Evolutionary conservation across 2,113 vertebrate genomes (phyloP).

Genomic region (Pandion haliaetus): DNA sequence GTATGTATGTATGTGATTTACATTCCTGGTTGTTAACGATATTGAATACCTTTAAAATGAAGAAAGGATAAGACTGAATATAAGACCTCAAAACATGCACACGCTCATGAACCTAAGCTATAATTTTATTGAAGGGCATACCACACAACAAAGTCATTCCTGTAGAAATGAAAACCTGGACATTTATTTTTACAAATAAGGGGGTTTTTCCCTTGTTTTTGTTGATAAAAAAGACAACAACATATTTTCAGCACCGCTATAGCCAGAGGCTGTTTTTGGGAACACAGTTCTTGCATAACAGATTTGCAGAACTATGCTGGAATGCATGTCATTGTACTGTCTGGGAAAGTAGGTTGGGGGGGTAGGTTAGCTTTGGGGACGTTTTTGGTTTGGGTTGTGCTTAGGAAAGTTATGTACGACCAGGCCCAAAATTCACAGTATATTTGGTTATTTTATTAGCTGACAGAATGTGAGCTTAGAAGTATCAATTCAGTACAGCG

Average conservation of each 20-base stretch:
- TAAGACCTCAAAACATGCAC: conserved; percentile 24
- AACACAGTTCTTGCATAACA: not conserved
- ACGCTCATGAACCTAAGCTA: conserved; percentile 31
- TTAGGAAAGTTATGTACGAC: not conserved
- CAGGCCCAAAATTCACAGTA: not conserved
- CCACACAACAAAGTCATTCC: conserved; percentile 42
- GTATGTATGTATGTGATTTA: conserved; percentile 32
- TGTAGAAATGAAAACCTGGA: conserved; percentile 66
- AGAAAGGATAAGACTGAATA: conserved; percentile 1
- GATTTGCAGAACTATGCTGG: conserved; percentile 24
- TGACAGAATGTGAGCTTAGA: not conserved
- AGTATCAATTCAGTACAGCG: not conserved
- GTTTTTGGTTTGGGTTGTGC: not conserved
- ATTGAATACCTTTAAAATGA: conserved; percentile 44
- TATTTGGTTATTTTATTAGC: not conserved
- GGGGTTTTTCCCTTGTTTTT: not conserved
- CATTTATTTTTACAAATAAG: conserved; percentile 62
- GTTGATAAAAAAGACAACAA: conserved; percentile 15
- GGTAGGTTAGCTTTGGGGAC: not conserved
- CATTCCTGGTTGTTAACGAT: not conserved
- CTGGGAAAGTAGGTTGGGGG: not conserved
- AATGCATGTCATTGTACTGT: conserved; percentile 36
- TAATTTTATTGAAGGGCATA: conserved; percentile 63
- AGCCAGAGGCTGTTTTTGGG: conserved; percentile 50
- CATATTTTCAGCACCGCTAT: conserved; percentile 35